A percentile compares a stretch with the other conserved stretches of the same genome.
These are phyloP conservation scores for Sepiola atlantica DNA, from an alignment of 2,888 invertebrate species.

Conservation along the genomic window DNA sequence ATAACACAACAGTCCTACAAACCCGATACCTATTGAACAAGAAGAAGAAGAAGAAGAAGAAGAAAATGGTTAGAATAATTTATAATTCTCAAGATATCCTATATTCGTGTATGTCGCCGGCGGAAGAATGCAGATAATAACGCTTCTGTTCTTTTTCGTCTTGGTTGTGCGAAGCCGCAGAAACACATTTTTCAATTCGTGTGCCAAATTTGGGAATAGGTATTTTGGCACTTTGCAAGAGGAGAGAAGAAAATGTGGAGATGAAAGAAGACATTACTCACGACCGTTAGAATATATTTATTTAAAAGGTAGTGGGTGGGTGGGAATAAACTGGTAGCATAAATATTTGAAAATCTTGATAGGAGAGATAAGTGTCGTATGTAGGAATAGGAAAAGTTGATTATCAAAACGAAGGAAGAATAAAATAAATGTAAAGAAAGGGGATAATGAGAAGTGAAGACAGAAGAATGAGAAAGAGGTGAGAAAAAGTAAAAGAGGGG, in stretches of 20 bases:
- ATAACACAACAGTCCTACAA: background rate
- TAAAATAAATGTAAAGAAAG: background rate
- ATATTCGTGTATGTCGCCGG: background rate
- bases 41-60: background rate
- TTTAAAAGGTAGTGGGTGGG: background rate
- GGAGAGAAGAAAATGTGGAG: background rate
- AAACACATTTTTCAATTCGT: slow-evolving; percentile 21
- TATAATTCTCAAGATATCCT: slow-evolving; percentile 32
- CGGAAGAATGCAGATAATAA: background rate
- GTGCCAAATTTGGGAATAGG: slow-evolving; percentile 20
- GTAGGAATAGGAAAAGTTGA: background rate
- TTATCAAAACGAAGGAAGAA: background rate
- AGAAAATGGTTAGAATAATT: background rate
- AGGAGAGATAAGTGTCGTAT: background rate
- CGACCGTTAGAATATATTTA: background rate
- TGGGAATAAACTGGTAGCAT: background rate
- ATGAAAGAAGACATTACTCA: slow-evolving; percentile 10
- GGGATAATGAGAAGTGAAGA: background rate
- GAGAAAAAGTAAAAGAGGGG: background rate
- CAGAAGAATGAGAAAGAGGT: background rate
- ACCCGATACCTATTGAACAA: background rate
- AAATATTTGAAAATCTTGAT: background rate
- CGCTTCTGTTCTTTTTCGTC: background rate
- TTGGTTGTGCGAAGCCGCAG: background rate
- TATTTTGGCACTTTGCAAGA: background rate